Conservation (phyloP, 2,113 vertebrate species). For the Peromyscus maniculatus region DNA sequence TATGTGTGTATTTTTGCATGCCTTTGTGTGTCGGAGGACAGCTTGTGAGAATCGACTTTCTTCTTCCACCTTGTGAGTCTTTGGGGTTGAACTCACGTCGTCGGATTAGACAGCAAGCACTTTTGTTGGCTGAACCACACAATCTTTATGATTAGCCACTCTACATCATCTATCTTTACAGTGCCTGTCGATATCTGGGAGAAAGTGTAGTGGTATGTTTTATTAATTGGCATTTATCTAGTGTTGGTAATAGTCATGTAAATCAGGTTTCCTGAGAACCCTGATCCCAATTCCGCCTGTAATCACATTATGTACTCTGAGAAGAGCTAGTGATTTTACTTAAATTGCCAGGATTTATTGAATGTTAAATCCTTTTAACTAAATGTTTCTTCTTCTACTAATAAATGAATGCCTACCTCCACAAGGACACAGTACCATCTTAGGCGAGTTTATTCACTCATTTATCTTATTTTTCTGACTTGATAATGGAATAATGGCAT, state of each 20-base stretch:
- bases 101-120: background rate
- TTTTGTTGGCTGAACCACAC: background rate
- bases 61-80: too few relatives aligned
- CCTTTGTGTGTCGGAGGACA: too few relatives aligned
- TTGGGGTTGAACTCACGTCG: background rate
- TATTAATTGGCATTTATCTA: constrained; percentile 62
- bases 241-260: constrained; percentile 60
- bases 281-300: constrained; percentile 58
- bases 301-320: constrained; percentile 61
- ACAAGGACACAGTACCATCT: background rate
- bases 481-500: constrained; percentile 43
- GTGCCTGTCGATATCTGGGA: background rate
- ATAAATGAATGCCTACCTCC: constrained; percentile 53
- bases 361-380: constrained; percentile 50
- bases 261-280: constrained; percentile 69
- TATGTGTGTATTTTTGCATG: background rate
- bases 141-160: constrained; percentile 45
- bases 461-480: constrained; percentile 52
- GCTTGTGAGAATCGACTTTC: background rate
- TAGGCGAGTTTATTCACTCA: constrained; percentile 47
- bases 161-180: background rate
- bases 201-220: background rate
- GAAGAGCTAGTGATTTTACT: constrained; percentile 63
- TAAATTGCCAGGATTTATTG: constrained; percentile 35
- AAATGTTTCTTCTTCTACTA: constrained; percentile 71